phyloP scores from a whole-genome alignment of 2,797 vertebrate genomes.

The Sarcophilus harrisii region DNA sequence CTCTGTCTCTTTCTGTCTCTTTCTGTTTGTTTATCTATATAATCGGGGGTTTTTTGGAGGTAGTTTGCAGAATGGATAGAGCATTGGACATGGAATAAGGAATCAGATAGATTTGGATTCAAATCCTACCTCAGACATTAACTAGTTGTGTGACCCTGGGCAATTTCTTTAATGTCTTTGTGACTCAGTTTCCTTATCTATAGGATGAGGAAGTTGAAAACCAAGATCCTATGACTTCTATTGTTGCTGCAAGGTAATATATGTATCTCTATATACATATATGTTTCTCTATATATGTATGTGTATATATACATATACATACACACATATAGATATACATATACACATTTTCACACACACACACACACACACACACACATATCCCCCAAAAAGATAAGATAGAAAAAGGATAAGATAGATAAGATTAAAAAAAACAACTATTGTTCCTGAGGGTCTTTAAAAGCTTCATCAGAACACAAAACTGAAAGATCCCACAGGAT shows the following conservation, averaged over 20 bases:
- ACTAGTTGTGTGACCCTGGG: neutral
- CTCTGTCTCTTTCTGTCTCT: too few relatives aligned
- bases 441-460: neutral
- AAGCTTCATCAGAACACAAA: neutral
- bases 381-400: neutral
- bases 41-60: neutral
- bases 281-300: too few relatives aligned
- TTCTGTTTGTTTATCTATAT: too few relatives aligned
- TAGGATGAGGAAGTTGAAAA: neutral
- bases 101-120: neutral
- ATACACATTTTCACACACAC: too few relatives aligned
- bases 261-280: neutral
- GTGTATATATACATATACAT: too few relatives aligned
- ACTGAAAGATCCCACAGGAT: neutral
- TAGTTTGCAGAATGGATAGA: neutral
- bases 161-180: neutral
- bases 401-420: neutral
- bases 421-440: too few relatives aligned
- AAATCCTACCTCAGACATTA: neutral
- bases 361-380: too few relatives aligned
- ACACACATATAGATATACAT: too few relatives aligned
- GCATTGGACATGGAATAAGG: neutral
- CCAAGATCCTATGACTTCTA: neutral
- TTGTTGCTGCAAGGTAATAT: neutral
- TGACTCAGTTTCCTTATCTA: neutral